Base-by-base conservation (phyloP, 2,888 invertebrate genomes). In the Pollenia angustigena region DNA sequence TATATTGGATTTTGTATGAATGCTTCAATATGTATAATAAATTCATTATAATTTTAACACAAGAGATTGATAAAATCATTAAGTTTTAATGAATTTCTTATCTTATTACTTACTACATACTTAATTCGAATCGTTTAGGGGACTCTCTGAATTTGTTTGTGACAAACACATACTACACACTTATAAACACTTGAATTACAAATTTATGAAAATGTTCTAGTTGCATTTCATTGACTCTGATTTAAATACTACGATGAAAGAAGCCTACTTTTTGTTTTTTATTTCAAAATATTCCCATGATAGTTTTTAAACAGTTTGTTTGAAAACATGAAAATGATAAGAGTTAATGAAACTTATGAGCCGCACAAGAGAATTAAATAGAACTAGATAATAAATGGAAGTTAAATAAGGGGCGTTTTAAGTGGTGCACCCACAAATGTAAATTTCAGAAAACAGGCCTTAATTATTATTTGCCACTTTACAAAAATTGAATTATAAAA, bases 21-120 rank as follows among this genome's bases (percentile, higher is more conserved):
- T 81, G 16, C 50, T 23, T 42, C 18, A 75, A 74, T 64, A 64
- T n/a, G n/a, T n/a, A n/a, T 44, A 75, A 52, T 85, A 54, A 83
- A 72, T 60, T 83, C 76, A 86, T 76, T 80, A 86, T 40, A 44
- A 66, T 50, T 78, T 76, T 72, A 71, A 83, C 71, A 81, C 81
- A 79, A 69, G 62, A 85, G 23, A 82, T 81, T 76, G 52, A 56
- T 72, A 75, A 66, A 83, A 80, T 80, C 72, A 83, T 81, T 58
- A 74, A 79, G 66, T 83, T 75, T 83, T 76, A 80, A 78, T 56
- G 72, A 72, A 71, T 83, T 72, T 78, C 71, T 78, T 83, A 72
- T 83, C 78, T 66, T 64, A 78, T 58, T 83, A 72, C 71, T 78
- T 78, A 60, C 46, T 42, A 16, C 44, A 44, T 16, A 78, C 18